A percentile compares a stretch with the other conserved stretches of the same genome.
Evolutionary conservation across 2,888 invertebrate genomes (phyloP).

Genomic region (Nephrocerus scutellatus): DNA sequence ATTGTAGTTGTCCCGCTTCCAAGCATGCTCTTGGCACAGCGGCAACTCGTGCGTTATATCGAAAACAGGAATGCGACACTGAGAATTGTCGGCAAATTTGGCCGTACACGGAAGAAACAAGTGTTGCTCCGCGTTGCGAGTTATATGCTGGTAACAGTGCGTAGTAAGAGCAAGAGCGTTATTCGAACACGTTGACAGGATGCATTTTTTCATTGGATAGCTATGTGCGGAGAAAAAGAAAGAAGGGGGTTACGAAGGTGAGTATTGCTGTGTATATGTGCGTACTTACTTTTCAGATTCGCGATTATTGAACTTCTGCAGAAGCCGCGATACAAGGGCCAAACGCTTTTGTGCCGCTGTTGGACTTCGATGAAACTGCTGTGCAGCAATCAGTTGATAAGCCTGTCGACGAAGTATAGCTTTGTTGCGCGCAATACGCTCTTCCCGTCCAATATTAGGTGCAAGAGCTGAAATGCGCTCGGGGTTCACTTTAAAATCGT

Average conservation of each 20-base stretch:
- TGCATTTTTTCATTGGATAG: slow-evolving; percentile 36
- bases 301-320: slow-evolving; percentile 37
- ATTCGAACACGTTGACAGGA: slow-evolving; percentile 34
- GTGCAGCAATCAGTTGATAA: slow-evolving; percentile 38
- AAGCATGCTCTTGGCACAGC: slow-evolving; percentile 77
- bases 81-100: slow-evolving; percentile 68
- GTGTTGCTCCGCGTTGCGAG: slow-evolving; percentile 75
- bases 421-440: slow-evolving; percentile 42
- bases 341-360: slow-evolving; percentile 36
- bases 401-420: slow-evolving; percentile 41
- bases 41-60: slow-evolving; percentile 75
- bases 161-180: slow-evolving; percentile 53
- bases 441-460: slow-evolving; percentile 35
- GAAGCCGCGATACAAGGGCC: slow-evolving; percentile 38
- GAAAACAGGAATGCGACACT: slow-evolving; percentile 71
- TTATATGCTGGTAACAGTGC: slow-evolving; percentile 78
- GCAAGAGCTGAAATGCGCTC: slow-evolving; percentile 18
- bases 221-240: slow-evolving; percentile 4
- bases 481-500: slow-evolving; percentile 21
- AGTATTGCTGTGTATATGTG: slow-evolving; percentile 2
- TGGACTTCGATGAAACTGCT: slow-evolving; percentile 36
- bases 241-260: background rate
- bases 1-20: slow-evolving; percentile 77
- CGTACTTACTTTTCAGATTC: slow-evolving; percentile 33
- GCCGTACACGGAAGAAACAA: slow-evolving; percentile 74